A percentile compares a stretch with the other conserved stretches of the same genome.
phyloP scores from a whole-genome alignment of 2,113 vertebrate genomes.

The Lethenteron reissneri region DNA sequence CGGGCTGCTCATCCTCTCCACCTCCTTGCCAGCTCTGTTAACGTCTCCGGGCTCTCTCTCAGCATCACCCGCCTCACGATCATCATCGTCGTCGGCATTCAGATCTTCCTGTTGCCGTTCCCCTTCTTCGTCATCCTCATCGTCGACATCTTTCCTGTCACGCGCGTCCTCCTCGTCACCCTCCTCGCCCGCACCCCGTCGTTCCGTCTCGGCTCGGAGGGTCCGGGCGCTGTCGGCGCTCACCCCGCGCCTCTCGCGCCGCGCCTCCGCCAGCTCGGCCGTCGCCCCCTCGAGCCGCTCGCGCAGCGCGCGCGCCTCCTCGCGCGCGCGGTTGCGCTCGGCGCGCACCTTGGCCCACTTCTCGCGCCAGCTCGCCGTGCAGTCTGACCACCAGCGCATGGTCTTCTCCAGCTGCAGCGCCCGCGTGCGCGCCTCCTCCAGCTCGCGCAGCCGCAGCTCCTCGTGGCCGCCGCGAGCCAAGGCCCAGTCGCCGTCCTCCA shows the following conservation, averaged over 20 bases:
- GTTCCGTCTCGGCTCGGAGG: slow-evolving; percentile 11
- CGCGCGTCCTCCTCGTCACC: too few species aligned
- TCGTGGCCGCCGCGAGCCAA: slow-evolving; percentile 33
- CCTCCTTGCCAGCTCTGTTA: too few species aligned
- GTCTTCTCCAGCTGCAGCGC: slow-evolving; percentile 96
- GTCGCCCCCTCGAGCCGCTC: slow-evolving; percentile 61
- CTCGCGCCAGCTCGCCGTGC: slow-evolving; percentile 73
- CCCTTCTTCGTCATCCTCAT: too few species aligned
- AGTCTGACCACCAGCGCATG: slow-evolving; percentile 98
- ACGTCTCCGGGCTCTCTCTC: too few species aligned
- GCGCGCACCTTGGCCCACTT: slow-evolving; percentile 37
- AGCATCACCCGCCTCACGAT: too few species aligned
- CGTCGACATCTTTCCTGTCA: too few species aligned
- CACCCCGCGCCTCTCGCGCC: slow-evolving; percentile 54
- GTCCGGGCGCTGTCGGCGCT: slow-evolving; percentile 40
- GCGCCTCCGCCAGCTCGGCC: slow-evolving; percentile 46
- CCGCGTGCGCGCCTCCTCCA: slow-evolving; percentile 70
- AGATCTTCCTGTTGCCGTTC: too few species aligned
- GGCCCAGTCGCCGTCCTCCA: slow-evolving; percentile 19
- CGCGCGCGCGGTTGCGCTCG: slow-evolving; percentile 64
- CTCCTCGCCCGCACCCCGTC: too few species aligned
- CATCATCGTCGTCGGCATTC: too few species aligned
- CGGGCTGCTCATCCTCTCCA: too few species aligned
- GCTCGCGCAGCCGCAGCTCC: slow-evolving; percentile 24
- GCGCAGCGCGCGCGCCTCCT: slow-evolving; percentile 68